Percentiles rank a stretch among this genome's conserved stretches.
phyloP scores from a whole-genome alignment of 2,888 invertebrate species.

The Pelosia muscerda region DNA sequence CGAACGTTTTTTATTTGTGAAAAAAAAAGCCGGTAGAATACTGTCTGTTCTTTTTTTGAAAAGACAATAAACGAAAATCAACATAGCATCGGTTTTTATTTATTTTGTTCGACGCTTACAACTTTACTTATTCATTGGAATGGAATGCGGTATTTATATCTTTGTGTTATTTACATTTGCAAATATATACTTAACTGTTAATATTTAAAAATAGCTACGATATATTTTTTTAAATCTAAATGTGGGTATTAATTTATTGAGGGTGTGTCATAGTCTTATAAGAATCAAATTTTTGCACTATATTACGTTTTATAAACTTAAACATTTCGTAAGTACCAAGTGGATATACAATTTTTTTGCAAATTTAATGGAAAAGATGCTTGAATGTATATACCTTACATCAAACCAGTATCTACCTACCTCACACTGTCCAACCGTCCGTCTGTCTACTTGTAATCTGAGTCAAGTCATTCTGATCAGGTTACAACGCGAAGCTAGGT shows the following conservation, averaged over 20 bases:
- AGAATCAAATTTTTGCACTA: neutral
- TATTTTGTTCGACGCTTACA: neutral
- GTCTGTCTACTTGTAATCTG: neutral
- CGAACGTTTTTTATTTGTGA: conserved; percentile 26
- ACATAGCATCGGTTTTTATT: conserved; percentile 17
- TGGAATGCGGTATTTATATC: conserved; percentile 41
- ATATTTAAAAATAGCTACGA: neutral
- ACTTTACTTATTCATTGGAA: conserved; percentile 24
- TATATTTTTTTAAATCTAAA: neutral
- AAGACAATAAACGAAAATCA: conserved; percentile 6
- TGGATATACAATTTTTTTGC: neutral
- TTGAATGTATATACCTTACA: neutral
- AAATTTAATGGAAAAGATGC: neutral
- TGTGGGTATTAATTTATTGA: conserved; percentile 5
- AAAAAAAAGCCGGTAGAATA: conserved; percentile 35
- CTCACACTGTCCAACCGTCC: neutral
- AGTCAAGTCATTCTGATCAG: neutral
- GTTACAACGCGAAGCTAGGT: conserved; percentile 14
- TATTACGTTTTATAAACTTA: too few species aligned
- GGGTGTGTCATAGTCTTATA: neutral
- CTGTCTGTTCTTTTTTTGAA: conserved; percentile 10
- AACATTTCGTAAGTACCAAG: neutral
- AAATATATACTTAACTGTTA: neutral
- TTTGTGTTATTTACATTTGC: neutral
- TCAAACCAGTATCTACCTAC: neutral